These are phyloP conservation scores for Drosophila hydei DNA, from an alignment of 1,140 invertebrate species.

Conservation along the genomic window DNA sequence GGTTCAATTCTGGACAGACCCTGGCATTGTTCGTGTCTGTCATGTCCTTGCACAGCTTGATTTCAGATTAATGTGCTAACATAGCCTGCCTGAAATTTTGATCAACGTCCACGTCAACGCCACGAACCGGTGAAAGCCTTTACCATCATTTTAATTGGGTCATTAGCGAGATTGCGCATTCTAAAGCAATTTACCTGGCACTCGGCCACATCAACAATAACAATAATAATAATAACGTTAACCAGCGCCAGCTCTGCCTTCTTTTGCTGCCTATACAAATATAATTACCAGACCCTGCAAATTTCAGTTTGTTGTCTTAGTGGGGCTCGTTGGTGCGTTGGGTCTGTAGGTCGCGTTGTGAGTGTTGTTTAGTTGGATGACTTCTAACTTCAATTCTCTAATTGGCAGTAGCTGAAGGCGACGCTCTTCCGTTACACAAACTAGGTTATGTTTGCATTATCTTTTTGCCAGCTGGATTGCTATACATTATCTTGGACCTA, in stretches of 20 bases:
- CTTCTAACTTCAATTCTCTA: constrained; percentile 43
- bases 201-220: neutral
- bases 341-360: neutral
- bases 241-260: neutral
- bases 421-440: neutral
- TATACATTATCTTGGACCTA: constrained; percentile 10
- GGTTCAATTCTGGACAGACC: constrained; percentile 7
- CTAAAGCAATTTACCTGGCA: constrained; percentile 54
- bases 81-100: constrained; percentile 19
- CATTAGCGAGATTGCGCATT: constrained; percentile 65
- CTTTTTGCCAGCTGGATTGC: neutral
- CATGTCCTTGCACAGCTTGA: constrained; percentile 47
- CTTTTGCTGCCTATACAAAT: neutral
- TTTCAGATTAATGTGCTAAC: constrained; percentile 46
- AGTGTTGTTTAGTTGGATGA: constrained; percentile 8
- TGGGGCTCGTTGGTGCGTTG: neutral
- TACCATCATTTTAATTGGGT: constrained; percentile 61
- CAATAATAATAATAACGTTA: neutral
- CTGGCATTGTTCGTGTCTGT: constrained; percentile 30
- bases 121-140: constrained; percentile 40
- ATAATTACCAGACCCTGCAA: constrained; percentile 32
- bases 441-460: neutral
- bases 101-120: neutral
- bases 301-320: constrained; percentile 3
- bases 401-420: constrained; percentile 15